Conservation (phyloP, 2,113 vertebrate genomes). For the Cinclus cinclus region DNA sequence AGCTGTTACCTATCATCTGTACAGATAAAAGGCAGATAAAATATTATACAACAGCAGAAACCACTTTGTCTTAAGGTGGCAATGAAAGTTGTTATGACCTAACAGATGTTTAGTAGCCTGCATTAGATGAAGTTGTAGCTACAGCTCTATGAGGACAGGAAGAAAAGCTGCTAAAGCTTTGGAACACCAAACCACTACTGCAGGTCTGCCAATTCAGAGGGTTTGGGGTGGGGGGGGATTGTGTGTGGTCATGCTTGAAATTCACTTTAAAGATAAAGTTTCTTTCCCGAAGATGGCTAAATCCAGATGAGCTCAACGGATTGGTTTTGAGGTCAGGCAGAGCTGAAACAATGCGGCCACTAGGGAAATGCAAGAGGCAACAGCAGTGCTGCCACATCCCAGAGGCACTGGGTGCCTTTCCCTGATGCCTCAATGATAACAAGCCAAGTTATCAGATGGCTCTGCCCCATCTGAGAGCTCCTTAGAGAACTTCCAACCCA, state of each 20-base stretch:
- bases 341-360: neutral
- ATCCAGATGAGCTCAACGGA: accelerated
- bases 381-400: neutral
- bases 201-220: neutral
- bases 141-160: neutral
- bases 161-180: neutral
- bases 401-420: neutral
- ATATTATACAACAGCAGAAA: neutral
- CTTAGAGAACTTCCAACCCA: neutral
- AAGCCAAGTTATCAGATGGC: neutral
- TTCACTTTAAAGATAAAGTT: neutral
- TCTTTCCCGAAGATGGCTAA: neutral
- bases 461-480: neutral
- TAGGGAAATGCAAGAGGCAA: neutral
- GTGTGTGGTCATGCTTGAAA: neutral
- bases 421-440: accelerated
- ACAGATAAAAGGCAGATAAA: neutral
- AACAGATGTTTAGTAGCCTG: neutral
- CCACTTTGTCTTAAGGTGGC: neutral
- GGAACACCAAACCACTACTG: neutral
- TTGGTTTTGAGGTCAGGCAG: neutral
- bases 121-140: neutral
- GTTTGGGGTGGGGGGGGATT: neutral
- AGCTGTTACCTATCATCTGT: neutral
- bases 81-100: neutral